Evolutionary conservation across 2,797 vertebrate genomes (phyloP), one percentile per base, ranked within the genome.

Genomic region (Aeoliscus strigatus): DNA sequence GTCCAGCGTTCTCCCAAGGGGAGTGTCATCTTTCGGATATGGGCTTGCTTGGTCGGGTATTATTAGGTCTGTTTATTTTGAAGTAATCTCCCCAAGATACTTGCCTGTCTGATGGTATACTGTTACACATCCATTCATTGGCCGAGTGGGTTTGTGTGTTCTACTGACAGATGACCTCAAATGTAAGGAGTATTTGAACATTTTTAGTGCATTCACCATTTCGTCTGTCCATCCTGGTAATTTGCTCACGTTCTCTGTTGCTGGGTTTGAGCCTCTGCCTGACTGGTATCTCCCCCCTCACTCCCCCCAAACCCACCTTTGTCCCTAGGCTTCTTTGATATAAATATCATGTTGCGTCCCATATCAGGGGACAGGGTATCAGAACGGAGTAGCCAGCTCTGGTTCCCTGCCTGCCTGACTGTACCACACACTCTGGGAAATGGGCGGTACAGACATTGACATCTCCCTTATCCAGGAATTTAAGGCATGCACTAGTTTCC

Each of bases 341-440:
- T 87, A 87, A 87, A 89, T 88, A 88, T 82, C 78, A 25, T 44
- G 52, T 39, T n/a, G 43, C 68, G 69, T 42, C n/a, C n/a, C n/a
- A n/a, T n/a, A n/a, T n/a, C n/a, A n/a, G n/a, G n/a, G 82, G 72
- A 52, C 85, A 52, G 66, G 64, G 80, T 89, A 87, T 83, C 85
- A 13, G 44, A 63, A 53, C 38, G 56, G 49, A 72, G 75, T 48
- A 57, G 32, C 38, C 34, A 23, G 3, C 41, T 18, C 6, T 18
- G 35, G 16, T 33, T 23, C 33, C 8, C 14, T 13, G 9, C 12
- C 39, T 32, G 44, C 34, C 30, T 35, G 36, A 34, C 16, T 34
- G 33, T 36, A 39, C 60, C 45, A 37, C 15, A 9, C 8, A 3
- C 54, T 64, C 44, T 61, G 52, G 46, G 65, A 60, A 66, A 57